These are phyloP conservation scores for Eupithecia tripunctaria DNA, from an alignment of 2,888 invertebrate species.

Conservation along the genomic window DNA sequence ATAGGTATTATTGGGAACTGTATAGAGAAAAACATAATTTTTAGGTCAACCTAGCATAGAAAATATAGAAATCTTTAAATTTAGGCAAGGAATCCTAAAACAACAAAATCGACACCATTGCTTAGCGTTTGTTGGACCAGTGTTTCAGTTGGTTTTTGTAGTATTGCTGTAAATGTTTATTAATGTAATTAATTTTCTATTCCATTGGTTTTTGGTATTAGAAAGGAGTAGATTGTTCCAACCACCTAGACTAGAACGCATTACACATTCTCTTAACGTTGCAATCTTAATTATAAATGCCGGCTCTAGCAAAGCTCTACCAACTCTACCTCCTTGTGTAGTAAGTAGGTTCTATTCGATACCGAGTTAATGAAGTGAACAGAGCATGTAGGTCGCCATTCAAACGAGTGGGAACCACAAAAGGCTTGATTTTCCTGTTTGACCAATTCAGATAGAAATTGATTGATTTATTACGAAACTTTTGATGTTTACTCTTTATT, in stretches of 20 bases:
- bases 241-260: neutral
- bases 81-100: too few relatives aligned
- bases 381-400: constrained; percentile 4
- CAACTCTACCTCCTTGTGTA: neutral
- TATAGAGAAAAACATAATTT: too few relatives aligned
- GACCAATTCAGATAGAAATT: neutral
- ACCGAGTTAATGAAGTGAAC: neutral
- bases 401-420: neutral
- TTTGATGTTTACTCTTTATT: neutral
- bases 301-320: neutral
- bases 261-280: neutral
- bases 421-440: neutral
- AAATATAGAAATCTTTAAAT: too few relatives aligned
- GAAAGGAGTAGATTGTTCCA: neutral
- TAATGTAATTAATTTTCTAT: too few relatives aligned
- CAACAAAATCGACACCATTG: too few relatives aligned
- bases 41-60: too few relatives aligned
- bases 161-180: too few relatives aligned
- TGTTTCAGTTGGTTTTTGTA: too few relatives aligned
- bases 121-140: too few relatives aligned
- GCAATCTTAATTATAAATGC: neutral
- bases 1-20: too few relatives aligned
- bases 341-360: constrained; percentile 2
- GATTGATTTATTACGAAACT: neutral
- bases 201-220: too few relatives aligned